phyloP scores from a whole-genome alignment of 2,888 invertebrate species.

The Idaea straminata region DNA sequence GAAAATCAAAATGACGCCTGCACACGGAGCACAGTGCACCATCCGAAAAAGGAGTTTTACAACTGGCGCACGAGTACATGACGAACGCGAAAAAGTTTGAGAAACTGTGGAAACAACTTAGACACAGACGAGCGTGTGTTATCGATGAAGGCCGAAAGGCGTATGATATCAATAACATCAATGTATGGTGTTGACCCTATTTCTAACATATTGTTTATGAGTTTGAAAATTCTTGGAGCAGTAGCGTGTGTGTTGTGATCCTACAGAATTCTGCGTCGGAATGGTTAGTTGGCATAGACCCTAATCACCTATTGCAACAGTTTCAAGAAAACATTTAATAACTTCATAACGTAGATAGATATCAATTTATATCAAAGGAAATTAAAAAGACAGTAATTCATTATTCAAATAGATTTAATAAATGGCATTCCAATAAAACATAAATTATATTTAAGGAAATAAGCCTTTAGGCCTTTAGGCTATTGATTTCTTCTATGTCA shows the following conservation, averaged over 20 bases:
- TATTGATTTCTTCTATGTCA: conserved; percentile 43
- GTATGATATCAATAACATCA: conserved; percentile 5
- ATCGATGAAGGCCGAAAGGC: no score
- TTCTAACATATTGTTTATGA: not conserved
- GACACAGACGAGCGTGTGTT: no score
- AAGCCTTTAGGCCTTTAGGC: conserved; percentile 39
- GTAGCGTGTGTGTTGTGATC: not conserved
- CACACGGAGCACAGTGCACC: no score
- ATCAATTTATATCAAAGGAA: not conserved
- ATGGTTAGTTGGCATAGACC: no score
- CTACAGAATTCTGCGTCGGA: no score
- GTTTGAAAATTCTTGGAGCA: not conserved
- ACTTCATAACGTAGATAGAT: not conserved
- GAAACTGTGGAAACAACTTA: no score
- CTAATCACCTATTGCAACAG: not conserved
- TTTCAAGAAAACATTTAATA: not conserved
- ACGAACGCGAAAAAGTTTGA: no score
- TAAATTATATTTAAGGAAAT: conserved; percentile 26
- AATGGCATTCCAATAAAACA: not conserved
- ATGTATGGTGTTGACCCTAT: not conserved
- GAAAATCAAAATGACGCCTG: no score
- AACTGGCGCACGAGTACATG: no score
- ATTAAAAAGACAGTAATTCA: not conserved
- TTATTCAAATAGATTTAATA: not conserved
- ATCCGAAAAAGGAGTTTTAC: no score